Evolutionary conservation across 1,140 invertebrate genomes (phyloP).

Genomic region (Lamellibrachia luymesi): DNA sequence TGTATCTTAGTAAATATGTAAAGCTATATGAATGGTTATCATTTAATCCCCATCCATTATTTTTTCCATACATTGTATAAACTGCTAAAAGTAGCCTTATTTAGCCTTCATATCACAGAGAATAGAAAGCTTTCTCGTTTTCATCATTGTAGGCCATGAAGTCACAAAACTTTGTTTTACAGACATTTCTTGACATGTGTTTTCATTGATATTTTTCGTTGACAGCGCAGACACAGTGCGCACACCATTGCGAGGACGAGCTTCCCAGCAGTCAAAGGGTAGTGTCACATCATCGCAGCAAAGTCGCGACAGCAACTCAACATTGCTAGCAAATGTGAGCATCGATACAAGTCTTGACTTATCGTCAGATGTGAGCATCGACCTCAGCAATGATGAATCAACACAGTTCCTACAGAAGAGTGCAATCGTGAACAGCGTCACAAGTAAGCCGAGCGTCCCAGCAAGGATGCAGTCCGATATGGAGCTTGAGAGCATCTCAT

Average conservation of each 20-base stretch:
- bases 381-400: constrained; percentile 1
- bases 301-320: neutral
- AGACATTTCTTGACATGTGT: neutral
- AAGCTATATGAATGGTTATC: too few species aligned
- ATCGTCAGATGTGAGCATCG: constrained; percentile 11
- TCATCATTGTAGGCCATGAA: too few species aligned
- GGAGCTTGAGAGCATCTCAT: constrained; percentile 7
- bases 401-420: neutral
- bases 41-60: too few species aligned
- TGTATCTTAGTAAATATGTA: too few species aligned
- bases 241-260: neutral
- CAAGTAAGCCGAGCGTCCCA: neutral
- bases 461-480: neutral
- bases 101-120: too few species aligned
- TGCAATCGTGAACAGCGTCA: neutral
- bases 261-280: neutral
- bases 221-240: neutral
- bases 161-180: too few species aligned
- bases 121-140: too few species aligned
- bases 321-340: constrained; percentile 46
- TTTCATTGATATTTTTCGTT: neutral
- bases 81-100: too few species aligned
- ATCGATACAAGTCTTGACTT: constrained; percentile 42
- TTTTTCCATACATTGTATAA: too few species aligned
- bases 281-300: neutral